Evolutionary conservation across 2,113 vertebrate species (phyloP).

Genomic region (Corythornis madagascariensis): DNA sequence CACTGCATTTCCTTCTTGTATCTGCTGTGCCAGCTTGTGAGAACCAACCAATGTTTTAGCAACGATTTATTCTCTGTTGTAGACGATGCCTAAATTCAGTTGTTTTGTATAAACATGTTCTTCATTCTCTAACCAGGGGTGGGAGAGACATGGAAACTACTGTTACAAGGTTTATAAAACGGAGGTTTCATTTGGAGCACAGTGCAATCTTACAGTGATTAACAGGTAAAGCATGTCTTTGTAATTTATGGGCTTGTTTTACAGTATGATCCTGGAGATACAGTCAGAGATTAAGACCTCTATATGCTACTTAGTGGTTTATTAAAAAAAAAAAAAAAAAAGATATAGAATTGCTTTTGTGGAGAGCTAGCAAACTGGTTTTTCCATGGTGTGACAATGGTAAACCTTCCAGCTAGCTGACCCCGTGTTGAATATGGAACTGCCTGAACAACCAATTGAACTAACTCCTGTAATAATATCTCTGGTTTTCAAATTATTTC

Average conservation of each 20-base stretch:
- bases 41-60: background rate
- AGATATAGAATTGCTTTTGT: background rate
- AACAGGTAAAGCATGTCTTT: conserved; percentile 79
- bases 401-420: background rate
- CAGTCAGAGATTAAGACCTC: background rate
- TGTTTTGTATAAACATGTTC: background rate
- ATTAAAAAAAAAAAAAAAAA: background rate
- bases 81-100: background rate
- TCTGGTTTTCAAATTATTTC: background rate
- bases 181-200: conserved; percentile 82
- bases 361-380: background rate
- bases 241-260: background rate
- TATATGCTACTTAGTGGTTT: background rate
- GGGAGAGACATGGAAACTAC: conserved; percentile 87
- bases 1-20: background rate
- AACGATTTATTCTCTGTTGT: background rate
- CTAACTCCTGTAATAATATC: background rate
- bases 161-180: conserved; percentile 84
- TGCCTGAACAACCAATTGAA: background rate
- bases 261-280: background rate
- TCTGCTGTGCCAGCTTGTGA: background rate
- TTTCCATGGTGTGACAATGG: background rate
- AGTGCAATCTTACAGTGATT: conserved; percentile 87
- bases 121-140: conserved; percentile 77
- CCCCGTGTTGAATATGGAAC: background rate